These are phyloP conservation scores for Elaeidobius kamerunicus DNA, from an alignment of 2,888 invertebrate genomes.

Conservation along the genomic window DNA sequence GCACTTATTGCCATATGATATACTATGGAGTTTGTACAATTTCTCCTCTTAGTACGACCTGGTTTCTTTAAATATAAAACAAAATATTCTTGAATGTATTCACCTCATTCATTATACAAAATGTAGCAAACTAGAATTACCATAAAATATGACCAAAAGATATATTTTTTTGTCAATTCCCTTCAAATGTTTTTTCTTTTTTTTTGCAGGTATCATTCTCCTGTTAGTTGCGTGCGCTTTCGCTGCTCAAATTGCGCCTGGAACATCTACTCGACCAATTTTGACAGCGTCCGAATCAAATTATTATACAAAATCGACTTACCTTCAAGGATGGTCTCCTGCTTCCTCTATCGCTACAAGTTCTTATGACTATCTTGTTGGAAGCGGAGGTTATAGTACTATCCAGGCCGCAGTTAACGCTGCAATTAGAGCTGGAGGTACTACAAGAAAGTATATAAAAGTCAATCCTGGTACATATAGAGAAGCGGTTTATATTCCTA, in stretches of 20 bases:
- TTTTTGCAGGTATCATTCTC: no score
- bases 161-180: no score
- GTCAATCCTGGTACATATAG: conserved; percentile 17
- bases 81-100: no score
- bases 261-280: conserved; percentile 18
- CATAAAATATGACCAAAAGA: no score
- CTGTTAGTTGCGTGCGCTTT: not conserved
- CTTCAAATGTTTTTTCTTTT: no score
- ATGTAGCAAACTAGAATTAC: no score
- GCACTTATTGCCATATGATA: no score
- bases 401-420: conserved; percentile 22
- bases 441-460: conserved; percentile 22
- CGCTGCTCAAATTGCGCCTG: conserved; percentile 16
- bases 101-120: no score
- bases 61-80: no score
- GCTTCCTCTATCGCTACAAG: conserved; percentile 6
- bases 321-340: conserved; percentile 21
- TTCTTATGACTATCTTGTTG: conserved; percentile 15
- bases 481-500: conserved; percentile 21
- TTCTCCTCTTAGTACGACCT: no score
- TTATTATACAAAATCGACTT: conserved; percentile 7
- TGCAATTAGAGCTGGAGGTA: conserved; percentile 14
- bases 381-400: conserved; percentile 15
- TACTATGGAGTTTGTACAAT: no score
- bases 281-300: conserved; percentile 7